Evolutionary conservation across 2,888 invertebrate genomes (phyloP), one percentile per base, ranked within the genome.

Genomic region (Drosophila tripunctata): DNA sequence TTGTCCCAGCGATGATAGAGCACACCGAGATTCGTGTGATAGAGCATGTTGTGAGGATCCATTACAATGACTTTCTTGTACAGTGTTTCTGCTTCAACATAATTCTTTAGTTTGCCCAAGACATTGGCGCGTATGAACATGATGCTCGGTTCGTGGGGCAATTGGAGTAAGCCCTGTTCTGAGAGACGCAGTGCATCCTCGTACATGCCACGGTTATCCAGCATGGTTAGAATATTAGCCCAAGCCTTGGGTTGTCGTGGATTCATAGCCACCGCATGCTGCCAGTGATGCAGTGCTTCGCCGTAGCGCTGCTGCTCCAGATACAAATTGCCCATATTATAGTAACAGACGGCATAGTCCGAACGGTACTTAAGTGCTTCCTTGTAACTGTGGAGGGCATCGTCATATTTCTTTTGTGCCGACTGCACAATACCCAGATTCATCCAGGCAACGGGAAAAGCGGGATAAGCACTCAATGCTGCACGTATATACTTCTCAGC

Each of bases 401-500:
- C 95, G 2, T 93, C 90, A 67, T 93, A 93, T 64, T 95, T 93
- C 75, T 94, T 94, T 47, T 95, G 92, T 33, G 94, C 94, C 0
- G 97, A 95, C 71, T 97, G 93, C 24, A 98, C 96, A 78, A 99
- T 98, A 12, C 98, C 99, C 51, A 99, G 93, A 92, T 99, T 99
- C 98, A 99, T 99, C 98, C 98, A 99, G 0, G 98, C 99, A 0
- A 98, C 96, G 1, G 98, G 96, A 92, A 98, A 99, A 89, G 96
- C 95, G 27, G 95, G 90, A 56, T 88, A 78, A 1, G 95, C 92
- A 72, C 92, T 89, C 10, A 98, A 92, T 41, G 98, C 97, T 79
- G 92, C 93, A 74, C 93, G 92, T 12, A 98, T 92, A 70, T 96
- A 93, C 47, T 95, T 95, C 92, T 98, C 98, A 15, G 99, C 98